These are phyloP conservation scores for Holotrichia oblita DNA, from an alignment of 1,140 invertebrate species.

Conservation along the genomic window DNA sequence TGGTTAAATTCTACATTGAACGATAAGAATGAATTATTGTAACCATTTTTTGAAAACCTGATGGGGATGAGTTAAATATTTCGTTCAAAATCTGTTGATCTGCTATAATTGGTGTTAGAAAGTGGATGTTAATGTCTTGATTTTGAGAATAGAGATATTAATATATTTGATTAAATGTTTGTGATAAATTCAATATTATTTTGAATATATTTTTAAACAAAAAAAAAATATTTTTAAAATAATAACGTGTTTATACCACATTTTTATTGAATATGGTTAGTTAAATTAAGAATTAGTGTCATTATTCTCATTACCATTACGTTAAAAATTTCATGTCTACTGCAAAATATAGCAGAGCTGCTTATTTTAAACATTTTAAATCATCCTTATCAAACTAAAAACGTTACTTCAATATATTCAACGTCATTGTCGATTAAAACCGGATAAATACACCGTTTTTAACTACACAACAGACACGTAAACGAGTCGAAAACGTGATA, in stretches of 20 bases:
- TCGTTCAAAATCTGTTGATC: neutral
- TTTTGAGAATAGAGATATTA: neutral
- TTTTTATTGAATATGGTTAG: neutral
- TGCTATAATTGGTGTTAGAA: neutral
- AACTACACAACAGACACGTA: neutral
- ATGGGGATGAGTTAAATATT: neutral
- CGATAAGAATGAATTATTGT: neutral
- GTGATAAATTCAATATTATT: neutral
- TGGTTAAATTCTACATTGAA: neutral
- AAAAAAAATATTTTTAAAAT: constrained; percentile 1
- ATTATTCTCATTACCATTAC: constrained; percentile 1
- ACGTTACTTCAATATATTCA: constrained; percentile 5
- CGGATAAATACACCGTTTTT: constrained; percentile 4
- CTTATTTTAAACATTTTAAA: neutral
- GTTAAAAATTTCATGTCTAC: neutral
- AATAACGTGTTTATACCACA: neutral
- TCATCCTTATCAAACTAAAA: neutral
- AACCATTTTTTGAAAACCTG: constrained; percentile 11
- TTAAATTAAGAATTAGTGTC: neutral
- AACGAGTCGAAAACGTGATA: constrained; percentile 1
- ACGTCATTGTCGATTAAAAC: neutral
- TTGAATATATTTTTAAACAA: neutral
- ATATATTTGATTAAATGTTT: neutral
- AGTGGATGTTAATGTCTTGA: neutral
- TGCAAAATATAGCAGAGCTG: neutral